phyloP scores from a whole-genome alignment of 2,888 invertebrate species.

The Macroteleia sp. region DNA sequence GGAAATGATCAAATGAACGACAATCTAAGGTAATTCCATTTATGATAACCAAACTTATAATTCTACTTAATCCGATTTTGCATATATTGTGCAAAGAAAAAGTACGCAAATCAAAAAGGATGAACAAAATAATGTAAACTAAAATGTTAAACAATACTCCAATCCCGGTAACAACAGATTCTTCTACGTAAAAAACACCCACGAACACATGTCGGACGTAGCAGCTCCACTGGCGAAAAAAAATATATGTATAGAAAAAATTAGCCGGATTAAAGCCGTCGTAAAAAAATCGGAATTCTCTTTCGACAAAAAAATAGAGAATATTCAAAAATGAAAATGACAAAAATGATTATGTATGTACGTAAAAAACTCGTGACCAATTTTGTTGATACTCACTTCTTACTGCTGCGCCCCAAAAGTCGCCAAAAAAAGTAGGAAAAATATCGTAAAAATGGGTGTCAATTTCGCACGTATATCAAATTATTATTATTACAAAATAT shows the following conservation, averaged over 20 bases:
- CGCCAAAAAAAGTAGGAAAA: slow-evolving; percentile 84
- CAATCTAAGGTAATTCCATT: slow-evolving; percentile 24
- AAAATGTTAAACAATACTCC: slow-evolving; percentile 16
- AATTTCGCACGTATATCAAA: slow-evolving; percentile 78
- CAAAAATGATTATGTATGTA: slow-evolving; percentile 41
- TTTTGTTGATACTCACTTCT: slow-evolving; percentile 82
- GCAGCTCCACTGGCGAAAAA: slow-evolving; percentile 47
- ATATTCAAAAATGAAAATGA: slow-evolving; percentile 71
- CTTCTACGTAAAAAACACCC: slow-evolving; percentile 46
- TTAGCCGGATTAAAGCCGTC: slow-evolving; percentile 53
- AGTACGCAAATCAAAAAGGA: too few relatives aligned
- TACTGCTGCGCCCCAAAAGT: slow-evolving; percentile 82
- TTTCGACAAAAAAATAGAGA: slow-evolving; percentile 57
- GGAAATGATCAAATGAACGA: slow-evolving; percentile 33
- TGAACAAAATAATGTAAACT: not conserved
- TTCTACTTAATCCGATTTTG: slow-evolving; percentile 21
- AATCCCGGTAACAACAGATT: slow-evolving; percentile 21
- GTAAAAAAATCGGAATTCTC: slow-evolving; percentile 65
- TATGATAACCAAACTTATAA: slow-evolving; percentile 14
- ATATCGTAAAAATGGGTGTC: slow-evolving; percentile 83
- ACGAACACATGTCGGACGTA: slow-evolving; percentile 42
- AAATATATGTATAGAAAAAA: slow-evolving; percentile 50
- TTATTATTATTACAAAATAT: slow-evolving; percentile 72
- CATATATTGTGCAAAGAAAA: slow-evolving; percentile 34
- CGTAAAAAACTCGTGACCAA: slow-evolving; percentile 76